phyloP scores from a whole-genome alignment of 2,113 vertebrate species.

The Emydocephalus ijimae region DNA sequence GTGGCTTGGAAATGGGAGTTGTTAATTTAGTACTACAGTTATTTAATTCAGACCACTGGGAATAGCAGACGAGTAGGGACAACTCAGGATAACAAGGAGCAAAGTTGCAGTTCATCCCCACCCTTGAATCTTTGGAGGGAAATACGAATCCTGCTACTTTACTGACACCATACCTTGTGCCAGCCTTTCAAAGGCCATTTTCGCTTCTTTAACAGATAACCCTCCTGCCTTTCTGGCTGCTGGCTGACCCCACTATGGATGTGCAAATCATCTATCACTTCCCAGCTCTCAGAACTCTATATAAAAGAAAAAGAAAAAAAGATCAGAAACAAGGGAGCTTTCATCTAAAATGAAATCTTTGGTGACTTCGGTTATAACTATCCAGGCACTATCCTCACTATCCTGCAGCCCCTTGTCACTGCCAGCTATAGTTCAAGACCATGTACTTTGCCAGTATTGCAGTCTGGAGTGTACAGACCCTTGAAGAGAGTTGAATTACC shows the following conservation, averaged over 20 bases:
- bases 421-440: background rate
- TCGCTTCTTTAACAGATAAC: conserved; percentile 89
- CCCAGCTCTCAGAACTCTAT: conserved; percentile 84
- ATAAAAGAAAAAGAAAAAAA: background rate
- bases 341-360: background rate
- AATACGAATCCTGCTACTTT: background rate
- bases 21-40: background rate
- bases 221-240: conserved; percentile 79
- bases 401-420: background rate
- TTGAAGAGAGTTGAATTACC: background rate
- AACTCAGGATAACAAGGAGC: background rate
- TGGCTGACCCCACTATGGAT: conserved; percentile 49
- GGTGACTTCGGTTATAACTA: background rate
- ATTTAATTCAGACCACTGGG: background rate
- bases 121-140: background rate
- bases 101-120: background rate
- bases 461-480: background rate
- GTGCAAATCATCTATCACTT: conserved; percentile 79
- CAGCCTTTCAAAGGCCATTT: conserved; percentile 95
- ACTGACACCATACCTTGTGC: conserved; percentile 81
- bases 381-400: background rate
- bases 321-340: background rate
- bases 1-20: background rate
- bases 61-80: background rate
- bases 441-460: background rate